phyloP scores from a whole-genome alignment of 1,140 invertebrate species.

The Zaprionus ornatus region DNA sequence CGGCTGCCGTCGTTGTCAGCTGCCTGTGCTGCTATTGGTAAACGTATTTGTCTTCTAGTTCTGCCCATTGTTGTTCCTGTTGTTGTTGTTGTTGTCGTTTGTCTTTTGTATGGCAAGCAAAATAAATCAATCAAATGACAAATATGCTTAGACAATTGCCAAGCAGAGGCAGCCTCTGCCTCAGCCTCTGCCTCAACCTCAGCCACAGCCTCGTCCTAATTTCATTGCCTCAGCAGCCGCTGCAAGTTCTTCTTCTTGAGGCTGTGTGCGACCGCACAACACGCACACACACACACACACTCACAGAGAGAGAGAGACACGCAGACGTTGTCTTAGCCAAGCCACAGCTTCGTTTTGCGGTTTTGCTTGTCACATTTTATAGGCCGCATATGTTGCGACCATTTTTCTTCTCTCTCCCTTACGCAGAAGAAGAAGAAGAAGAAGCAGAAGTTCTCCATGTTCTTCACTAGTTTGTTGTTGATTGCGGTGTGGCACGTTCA shows the following conservation, averaged over 20 bases:
- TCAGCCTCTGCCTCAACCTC: background rate
- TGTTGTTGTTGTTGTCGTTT: slow-evolving; percentile 18
- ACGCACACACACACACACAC: slow-evolving; percentile 10
- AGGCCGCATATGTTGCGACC: slow-evolving; percentile 67
- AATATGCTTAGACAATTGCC: slow-evolving; percentile 81
- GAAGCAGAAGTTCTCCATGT: slow-evolving; percentile 5
- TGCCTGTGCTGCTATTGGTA: slow-evolving; percentile 7
- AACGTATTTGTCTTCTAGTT: slow-evolving; percentile 1
- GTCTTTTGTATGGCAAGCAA: slow-evolving; percentile 57
- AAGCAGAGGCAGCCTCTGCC: slow-evolving; percentile 47
- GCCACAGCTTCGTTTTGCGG: slow-evolving; percentile 39
- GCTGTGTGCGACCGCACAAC: slow-evolving; percentile 45
- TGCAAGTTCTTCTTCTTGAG: slow-evolving; percentile 30
- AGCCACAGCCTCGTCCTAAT: slow-evolving; percentile 30
- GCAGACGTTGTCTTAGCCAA: slow-evolving; percentile 58
- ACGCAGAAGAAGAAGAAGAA: no score
- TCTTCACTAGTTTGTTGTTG: slow-evolving; percentile 22
- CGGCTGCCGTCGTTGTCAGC: slow-evolving; percentile 1
- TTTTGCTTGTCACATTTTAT: slow-evolving; percentile 72
- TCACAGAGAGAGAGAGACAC: background rate
- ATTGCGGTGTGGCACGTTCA: slow-evolving; percentile 60
- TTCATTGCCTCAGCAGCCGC: slow-evolving; percentile 35
- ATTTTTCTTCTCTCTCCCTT: slow-evolving; percentile 38
- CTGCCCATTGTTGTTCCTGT: background rate
- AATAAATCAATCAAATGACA: slow-evolving; percentile 82